phyloP scores from a whole-genome alignment of 2,888 invertebrate species.

The Brenthis daphne region DNA sequence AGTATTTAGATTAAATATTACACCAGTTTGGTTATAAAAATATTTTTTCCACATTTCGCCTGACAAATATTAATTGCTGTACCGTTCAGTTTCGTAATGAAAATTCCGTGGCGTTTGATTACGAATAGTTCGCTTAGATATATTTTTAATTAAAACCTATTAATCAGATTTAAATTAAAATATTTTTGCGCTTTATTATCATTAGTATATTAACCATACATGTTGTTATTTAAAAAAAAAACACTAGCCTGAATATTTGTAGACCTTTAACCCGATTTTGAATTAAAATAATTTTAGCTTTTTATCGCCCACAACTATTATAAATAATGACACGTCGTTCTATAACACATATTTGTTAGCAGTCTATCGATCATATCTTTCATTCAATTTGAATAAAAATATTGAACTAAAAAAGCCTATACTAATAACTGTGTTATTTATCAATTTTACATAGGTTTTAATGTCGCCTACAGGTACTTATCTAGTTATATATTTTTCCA shows the following conservation, averaged over 20 bases:
- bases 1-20: constrained; percentile 24
- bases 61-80: constrained; percentile 38
- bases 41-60: constrained; percentile 29
- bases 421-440: too few relatives aligned
- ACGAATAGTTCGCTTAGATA: constrained; percentile 31
- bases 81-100: constrained; percentile 29
- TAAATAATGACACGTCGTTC: constrained; percentile 17
- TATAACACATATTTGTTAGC: constrained; percentile 9
- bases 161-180: constrained; percentile 29
- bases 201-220: constrained; percentile 17
- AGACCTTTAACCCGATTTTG: constrained; percentile 4
- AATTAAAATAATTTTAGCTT: constrained; percentile 14
- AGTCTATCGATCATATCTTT: constrained; percentile 19
- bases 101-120: constrained; percentile 28
- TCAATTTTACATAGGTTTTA: too few relatives aligned
- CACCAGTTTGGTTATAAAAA: constrained; percentile 21
- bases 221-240: constrained; percentile 6
- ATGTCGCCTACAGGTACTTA: too few relatives aligned
- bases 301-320: constrained; percentile 13
- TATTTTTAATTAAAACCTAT: constrained; percentile 30
- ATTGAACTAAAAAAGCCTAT: too few relatives aligned
- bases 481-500: too few relatives aligned
- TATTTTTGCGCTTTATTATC: constrained; percentile 28
- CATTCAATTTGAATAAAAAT: constrained; percentile 14
- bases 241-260: constrained; percentile 14